A percentile compares a stretch with the other conserved stretches of the same genome.
These are phyloP conservation scores for Sinonovacula constricta DNA, from an alignment of 1,140 invertebrate species.

Conservation along the genomic window DNA sequence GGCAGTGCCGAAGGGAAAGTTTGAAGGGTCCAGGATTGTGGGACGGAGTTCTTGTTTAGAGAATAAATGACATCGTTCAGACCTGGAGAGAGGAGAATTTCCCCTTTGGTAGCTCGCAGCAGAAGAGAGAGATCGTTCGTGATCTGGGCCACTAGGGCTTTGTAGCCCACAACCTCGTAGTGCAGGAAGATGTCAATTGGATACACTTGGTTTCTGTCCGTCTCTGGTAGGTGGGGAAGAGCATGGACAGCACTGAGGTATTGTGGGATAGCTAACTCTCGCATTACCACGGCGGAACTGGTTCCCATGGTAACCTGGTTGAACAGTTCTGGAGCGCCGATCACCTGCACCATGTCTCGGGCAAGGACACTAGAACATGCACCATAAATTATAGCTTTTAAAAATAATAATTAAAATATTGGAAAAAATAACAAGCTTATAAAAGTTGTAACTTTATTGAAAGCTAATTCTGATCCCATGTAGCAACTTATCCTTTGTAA, in stretches of 20 bases:
- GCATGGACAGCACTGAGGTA: slow-evolving; percentile 57
- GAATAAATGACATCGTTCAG: slow-evolving; percentile 58
- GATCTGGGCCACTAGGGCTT: slow-evolving; percentile 59
- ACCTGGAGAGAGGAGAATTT: slow-evolving; percentile 55
- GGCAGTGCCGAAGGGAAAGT: slow-evolving; percentile 62
- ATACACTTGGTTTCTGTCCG: slow-evolving; percentile 65
- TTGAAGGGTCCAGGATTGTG: slow-evolving; percentile 62
- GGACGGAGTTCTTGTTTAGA: slow-evolving; percentile 64
- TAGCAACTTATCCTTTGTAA: no score
- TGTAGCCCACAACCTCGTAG: slow-evolving; percentile 67
- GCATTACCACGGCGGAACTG: slow-evolving; percentile 33
- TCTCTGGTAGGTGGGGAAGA: slow-evolving; percentile 64
- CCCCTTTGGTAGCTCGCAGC: slow-evolving; percentile 55
- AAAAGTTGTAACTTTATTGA: no score
- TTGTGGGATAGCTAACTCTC: slow-evolving; percentile 55
- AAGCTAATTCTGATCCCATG: no score
- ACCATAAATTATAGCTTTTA: no score
- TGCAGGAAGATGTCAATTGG: slow-evolving; percentile 71
- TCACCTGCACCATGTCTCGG: slow-evolving; percentile 70
- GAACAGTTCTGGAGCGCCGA: slow-evolving; percentile 72
- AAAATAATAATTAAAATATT: no score
- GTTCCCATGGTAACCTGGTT: slow-evolving; percentile 53
- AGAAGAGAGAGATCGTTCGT: slow-evolving; percentile 64
- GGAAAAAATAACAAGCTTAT: no score
- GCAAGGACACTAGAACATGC: slow-evolving; percentile 65